Conservation (phyloP, 2,797 vertebrate genomes). For the Cirrhinus molitorella region DNA sequence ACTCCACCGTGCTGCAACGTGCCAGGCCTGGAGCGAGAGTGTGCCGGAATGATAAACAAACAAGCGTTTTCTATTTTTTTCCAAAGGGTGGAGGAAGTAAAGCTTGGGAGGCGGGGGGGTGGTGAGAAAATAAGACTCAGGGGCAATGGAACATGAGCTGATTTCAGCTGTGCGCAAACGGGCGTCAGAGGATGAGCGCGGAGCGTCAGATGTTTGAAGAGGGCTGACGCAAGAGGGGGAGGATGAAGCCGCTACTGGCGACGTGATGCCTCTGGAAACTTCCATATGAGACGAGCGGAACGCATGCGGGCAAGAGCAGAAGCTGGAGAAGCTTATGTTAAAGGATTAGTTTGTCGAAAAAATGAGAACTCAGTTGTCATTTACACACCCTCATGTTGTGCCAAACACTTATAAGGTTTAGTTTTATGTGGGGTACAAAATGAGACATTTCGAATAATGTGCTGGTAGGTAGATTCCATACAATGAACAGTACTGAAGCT, state of each 20-base stretch:
- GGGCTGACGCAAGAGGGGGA: slow-evolving; percentile 48
- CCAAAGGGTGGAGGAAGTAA: slow-evolving; percentile 44
- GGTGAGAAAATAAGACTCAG: slow-evolving; percentile 73
- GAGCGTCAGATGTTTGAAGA: slow-evolving; percentile 51
- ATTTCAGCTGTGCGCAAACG: slow-evolving; percentile 77
- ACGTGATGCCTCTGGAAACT: slow-evolving; percentile 35
- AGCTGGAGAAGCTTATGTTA: slow-evolving; percentile 13
- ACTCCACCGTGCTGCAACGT: slow-evolving; percentile 71
- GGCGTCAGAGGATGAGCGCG: slow-evolving; percentile 75
- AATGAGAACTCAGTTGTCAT: background rate
- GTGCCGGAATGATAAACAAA: slow-evolving; percentile 80
- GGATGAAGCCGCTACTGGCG: slow-evolving; percentile 27
- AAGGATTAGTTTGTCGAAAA: slow-evolving; percentile 49
- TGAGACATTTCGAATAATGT: background rate
- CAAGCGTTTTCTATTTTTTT: slow-evolving; percentile 61
- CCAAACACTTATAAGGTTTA: background rate
- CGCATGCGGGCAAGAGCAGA: background rate
- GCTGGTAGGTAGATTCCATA: background rate
- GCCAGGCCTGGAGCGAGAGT: slow-evolving; percentile 77
- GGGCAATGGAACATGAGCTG: slow-evolving; percentile 77
- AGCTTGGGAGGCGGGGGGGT: slow-evolving; percentile 46
- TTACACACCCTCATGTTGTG: background rate
- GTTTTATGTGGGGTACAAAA: background rate
- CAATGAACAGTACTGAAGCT: no score
- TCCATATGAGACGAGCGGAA: slow-evolving; percentile 19